Base-by-base conservation (phyloP, 2,113 vertebrate species). In the Perca schrenkii region DNA sequence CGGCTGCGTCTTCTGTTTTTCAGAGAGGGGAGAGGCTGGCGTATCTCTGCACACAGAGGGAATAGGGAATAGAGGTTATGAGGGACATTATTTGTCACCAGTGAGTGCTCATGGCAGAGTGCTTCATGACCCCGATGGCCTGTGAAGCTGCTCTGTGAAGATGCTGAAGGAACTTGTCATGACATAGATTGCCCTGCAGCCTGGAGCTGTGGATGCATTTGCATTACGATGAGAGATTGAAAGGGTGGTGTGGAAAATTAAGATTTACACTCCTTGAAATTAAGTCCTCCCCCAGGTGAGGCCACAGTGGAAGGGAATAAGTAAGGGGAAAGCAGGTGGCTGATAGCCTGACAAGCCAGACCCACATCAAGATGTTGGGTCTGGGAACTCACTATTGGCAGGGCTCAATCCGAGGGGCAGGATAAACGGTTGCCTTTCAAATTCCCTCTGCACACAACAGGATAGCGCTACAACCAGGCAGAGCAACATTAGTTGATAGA, bases 91-190 rank as follows among this genome's bases (percentile, higher is more conserved):
- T 91, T 85, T 90, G 86, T 93, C 86, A 88, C 83, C 83, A 75
- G 66, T 53, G 80, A 83, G 62, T 34, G 83, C 84, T 87, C 22
- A 57, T 79, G 76, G 69, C 58, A 78, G 62, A 79, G 75, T 77
- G 76, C 43, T 28, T 64, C 75, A 46, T 88, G 93, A 91, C 91
- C 81, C 83, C 69, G 83, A 92, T 71, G 92, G 80, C 86, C 87
- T 80, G 83, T 88, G 85, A 84, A 90, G 87, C 77, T 86, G 76
- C 84, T 93, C 79, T 91, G 77, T 85, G 79, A 89, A 77, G 83
- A 82, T 69, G 58, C 73, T 78, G 79, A 90, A 92, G 85, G 79
- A 88, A 91, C 80, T 88, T 84, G 82, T 86, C 70, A 60, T 73
- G 87, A 90, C 84, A 68, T 80, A 89, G 83, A 81, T 71, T 3